Evolutionary conservation across 1,140 invertebrate species (phyloP).

Genomic region (Zaprionus davidi): DNA sequence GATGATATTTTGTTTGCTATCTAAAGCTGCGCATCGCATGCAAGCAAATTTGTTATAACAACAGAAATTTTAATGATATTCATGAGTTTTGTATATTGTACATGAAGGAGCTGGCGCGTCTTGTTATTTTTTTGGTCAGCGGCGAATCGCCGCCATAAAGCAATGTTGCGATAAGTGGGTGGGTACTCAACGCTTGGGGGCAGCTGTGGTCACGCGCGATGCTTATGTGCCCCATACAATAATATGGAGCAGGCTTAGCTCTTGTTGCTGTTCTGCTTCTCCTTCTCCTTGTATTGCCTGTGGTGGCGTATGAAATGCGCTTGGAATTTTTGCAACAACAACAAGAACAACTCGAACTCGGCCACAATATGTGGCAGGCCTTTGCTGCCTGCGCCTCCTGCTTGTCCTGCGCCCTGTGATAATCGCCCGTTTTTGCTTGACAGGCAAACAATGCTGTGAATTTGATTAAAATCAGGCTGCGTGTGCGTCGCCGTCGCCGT

Average conservation of each 20-base stretch:
- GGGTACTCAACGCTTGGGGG: constrained; percentile 49
- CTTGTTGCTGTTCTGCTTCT: constrained; percentile 13
- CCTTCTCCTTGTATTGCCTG: constrained; percentile 52
- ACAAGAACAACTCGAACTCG: constrained; percentile 24
- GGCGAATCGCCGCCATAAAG: constrained; percentile 44
- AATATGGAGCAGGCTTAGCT: constrained; percentile 21
- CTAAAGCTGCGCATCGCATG: constrained; percentile 25
- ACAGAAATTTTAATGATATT: constrained; percentile 68
- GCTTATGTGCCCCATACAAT: constrained; percentile 9
- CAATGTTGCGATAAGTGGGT: constrained; percentile 53
- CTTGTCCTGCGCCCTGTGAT: constrained; percentile 71
- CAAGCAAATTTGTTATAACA: constrained; percentile 43
- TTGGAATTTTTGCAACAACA: constrained; percentile 70
- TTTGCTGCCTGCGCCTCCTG: constrained; percentile 46
- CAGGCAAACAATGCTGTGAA: constrained; percentile 84
- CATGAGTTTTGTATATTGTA: constrained; percentile 70
- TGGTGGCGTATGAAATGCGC: constrained; percentile 80
- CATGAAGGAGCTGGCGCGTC: constrained; percentile 46
- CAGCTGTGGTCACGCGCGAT: constrained; percentile 70
- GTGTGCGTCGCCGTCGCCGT: constrained; percentile 66
- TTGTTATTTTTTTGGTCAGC: constrained; percentile 28
- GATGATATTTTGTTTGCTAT: constrained; percentile 8
- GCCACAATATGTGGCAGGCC: constrained; percentile 44
- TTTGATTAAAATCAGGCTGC: constrained; percentile 83
- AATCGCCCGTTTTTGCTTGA: constrained; percentile 74